Evolutionary conservation across 2,113 vertebrate genomes (phyloP).

Genomic region (Nothocercus julius): DNA sequence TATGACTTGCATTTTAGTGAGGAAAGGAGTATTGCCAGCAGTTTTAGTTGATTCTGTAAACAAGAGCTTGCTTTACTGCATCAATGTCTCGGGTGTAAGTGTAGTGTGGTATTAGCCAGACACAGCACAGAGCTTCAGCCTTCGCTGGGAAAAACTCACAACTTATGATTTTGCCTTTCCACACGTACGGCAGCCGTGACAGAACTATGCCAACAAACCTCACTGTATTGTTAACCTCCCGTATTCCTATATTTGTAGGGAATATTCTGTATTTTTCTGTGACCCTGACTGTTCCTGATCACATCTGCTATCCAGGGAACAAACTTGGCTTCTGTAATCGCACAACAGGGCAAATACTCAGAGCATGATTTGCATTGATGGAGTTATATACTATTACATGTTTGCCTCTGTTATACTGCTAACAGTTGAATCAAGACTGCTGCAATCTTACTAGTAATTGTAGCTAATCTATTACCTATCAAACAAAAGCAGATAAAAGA

Average conservation of each 20-base stretch:
- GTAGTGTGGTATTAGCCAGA: neutral
- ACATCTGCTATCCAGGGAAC: neutral
- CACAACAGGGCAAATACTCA: neutral
- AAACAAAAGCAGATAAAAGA: neutral
- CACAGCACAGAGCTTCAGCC: neutral
- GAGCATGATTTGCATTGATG: neutral
- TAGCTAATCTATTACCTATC: neutral
- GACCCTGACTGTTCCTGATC: neutral
- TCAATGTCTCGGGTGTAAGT: neutral
- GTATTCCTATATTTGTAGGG: neutral
- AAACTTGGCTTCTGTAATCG: neutral
- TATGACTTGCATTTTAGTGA: neutral
- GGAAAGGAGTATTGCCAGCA: neutral
- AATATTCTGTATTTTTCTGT: neutral
- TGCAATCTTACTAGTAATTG: neutral
- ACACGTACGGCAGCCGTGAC: neutral
- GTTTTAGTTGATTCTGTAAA: neutral
- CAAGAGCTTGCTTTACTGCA: neutral
- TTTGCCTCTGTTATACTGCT: neutral
- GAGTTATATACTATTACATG: rapidly evolving
- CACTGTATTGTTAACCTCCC: neutral
- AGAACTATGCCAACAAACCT: neutral
- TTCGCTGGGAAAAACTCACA: neutral
- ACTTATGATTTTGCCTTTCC: neutral
- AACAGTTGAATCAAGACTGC: neutral